Evolutionary conservation across 2,113 vertebrate genomes (phyloP), one percentile per base, ranked within the genome.

Genomic region (Halichoeres trimaculatus): DNA sequence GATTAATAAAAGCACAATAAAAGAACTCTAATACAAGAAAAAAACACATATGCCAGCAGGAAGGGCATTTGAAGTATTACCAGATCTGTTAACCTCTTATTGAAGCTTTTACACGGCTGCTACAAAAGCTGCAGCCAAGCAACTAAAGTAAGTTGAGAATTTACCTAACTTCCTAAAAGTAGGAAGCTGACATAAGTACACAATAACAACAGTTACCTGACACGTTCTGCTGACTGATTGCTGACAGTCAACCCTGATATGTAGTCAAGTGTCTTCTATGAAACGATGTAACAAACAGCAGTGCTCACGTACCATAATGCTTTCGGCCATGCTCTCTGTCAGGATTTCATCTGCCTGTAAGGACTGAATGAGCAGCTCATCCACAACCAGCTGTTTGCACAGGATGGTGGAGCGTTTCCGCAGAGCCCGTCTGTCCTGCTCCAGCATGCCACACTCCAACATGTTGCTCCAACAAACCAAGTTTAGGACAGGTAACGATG

Each of bases 281-380:
- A 30, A 30, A 30, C 3, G 30, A 30, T 30, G 30, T 6, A 30
- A 30, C 6, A 30, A 30, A 30, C 30, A 30, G 30, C 30, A 4
- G 35, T 36, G 45, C 35, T 22, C 5, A 68, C 80, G 50, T 78
- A 95, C 94, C 93, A 94, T 74, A 50, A 95, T 92, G 34, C 11
- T 75, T 70, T 95, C 93, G 19, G 93, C 91, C 93, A 94, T 93
- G 81, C 34, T 81, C 43, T 92, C 93, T 0, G 93, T 94, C 1
- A 95, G 92, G 57, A 94, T 90, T 23, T 78, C 81, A 1, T 93
- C 90, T 34, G 89, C 82, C 47, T 88, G 90, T 20, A 95, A 74
- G 9, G 20, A 70, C 83, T 93, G 93, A 45, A 95, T 52, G 68
- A 95, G 80, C 52, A 91, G 65, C 75, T 92, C 93, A 26, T 95